Evolutionary conservation across 2,888 invertebrate genomes (phyloP), one percentile per base, ranked within the genome.

Genomic region (Emmelina monodactyla): DNA sequence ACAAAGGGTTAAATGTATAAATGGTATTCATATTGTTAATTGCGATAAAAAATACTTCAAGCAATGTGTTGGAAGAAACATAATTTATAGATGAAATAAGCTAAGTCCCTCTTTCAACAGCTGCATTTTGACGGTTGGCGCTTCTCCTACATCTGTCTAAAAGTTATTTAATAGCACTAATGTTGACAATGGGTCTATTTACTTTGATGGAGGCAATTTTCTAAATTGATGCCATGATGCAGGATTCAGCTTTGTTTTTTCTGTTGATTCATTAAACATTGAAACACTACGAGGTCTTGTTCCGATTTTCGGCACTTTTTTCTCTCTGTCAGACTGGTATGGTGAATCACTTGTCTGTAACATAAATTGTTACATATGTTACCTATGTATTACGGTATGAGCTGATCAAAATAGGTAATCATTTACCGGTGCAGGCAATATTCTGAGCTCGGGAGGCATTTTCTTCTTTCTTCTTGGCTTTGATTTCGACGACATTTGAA

Each of bases 371-470:
- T n/a, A n/a, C n/a, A n/a, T n/a, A n/a, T n/a, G n/a, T n/a, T n/a
- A n/a, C n/a, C n/a, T n/a, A n/a, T n/a, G n/a, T n/a, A n/a, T n/a
- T n/a, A n/a, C n/a, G n/a, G n/a, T n/a, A n/a, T n/a, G n/a, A n/a
- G n/a, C n/a, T n/a, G n/a, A n/a, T n/a, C n/a, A n/a, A n/a, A n/a
- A n/a, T n/a, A n/a, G n/a, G n/a, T n/a, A n/a, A n/a, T n/a, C 19
- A 6, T 32, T 59, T 66, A 80, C 81, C 45, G 68, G 66, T 31
- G 76, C 79, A 36, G 67, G 70, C 40, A 75, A 62, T 33, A 82
- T 78, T 57, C 75, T 81, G 2, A 82, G 53, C 53, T 82, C 82
- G 2, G 82, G 82, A 9, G 82, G 82, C 81, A 82, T 81, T 58
- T 73, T 75, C 58, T 81, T 82, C 50, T 73, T 81, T 40, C 73